phyloP scores from a whole-genome alignment of 2,797 vertebrate genomes.

The Sphenopsis melanotis region DNA sequence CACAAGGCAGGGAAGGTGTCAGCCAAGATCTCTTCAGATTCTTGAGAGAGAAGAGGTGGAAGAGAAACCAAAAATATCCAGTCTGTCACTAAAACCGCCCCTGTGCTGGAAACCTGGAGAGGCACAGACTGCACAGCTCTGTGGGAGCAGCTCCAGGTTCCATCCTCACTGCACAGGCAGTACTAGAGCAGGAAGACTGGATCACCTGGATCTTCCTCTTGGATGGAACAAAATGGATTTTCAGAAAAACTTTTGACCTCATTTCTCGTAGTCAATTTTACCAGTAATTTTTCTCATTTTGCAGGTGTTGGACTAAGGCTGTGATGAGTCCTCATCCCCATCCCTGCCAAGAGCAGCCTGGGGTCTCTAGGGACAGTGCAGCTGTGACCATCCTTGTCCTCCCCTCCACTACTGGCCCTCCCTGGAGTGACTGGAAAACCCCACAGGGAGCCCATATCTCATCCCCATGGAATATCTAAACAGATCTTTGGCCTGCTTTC shows the following conservation, averaged over 20 bases:
- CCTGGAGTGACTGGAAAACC: background rate
- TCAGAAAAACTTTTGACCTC: background rate
- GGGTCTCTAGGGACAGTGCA: background rate
- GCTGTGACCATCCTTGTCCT: background rate
- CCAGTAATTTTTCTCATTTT: background rate
- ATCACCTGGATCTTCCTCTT: background rate
- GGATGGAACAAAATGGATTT: background rate
- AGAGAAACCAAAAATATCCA: background rate
- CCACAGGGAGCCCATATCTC: background rate
- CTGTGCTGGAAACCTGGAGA: background rate
- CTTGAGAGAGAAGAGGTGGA: constrained; percentile 5
- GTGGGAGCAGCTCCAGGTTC: background rate
- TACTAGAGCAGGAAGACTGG: background rate
- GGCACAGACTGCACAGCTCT: background rate
- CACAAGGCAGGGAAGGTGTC: background rate
- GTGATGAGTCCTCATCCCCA: background rate
- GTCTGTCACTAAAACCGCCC: background rate
- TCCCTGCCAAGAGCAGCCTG: background rate
- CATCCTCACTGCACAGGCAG: background rate
- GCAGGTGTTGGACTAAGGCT: background rate
- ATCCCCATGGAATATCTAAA: background rate
- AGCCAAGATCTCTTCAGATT: background rate
- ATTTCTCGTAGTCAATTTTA: background rate
- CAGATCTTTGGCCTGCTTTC: background rate
- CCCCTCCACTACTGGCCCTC: background rate